Base-by-base conservation (phyloP, 2,888 invertebrate genomes). In the Andrena chrysosceles region DNA sequence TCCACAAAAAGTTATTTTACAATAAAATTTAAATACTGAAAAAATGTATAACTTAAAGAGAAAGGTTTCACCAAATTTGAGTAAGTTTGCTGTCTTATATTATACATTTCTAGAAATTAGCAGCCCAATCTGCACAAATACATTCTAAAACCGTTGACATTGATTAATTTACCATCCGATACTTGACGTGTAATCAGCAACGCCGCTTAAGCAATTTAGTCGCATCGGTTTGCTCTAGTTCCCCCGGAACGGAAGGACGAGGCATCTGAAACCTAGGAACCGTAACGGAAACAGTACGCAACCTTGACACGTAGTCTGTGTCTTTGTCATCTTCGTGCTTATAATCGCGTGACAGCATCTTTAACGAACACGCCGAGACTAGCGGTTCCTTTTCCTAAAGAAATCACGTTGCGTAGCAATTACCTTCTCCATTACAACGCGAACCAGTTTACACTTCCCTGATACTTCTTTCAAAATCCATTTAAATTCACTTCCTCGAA, bases 251-350 rank as follows among this genome's bases (percentile, higher is more conserved):
- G 84, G 87, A 88, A 85, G 76, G 77, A 81, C 74, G 35, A 60
- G 76, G 81, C 79, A 77, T 79, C 63, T 59, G 81, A 69, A 84
- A 77, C 77, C 70, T 77, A 85, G 88, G 85, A 88, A 88, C 85
- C 83, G 88, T 88, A 83, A 85, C 85, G 79, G 81, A 87, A 84
- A 87, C 85, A 84, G 80, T 82, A 71, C 62, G 84, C 84, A 87
- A 84, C 88, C 88, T 88, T 87, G 88, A 87, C 88, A 88, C 84
- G 81, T 77, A 76, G 86, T 52, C 66, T 52, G 62, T 64, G 72
- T 60, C 79, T 81, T 73, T 81, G 82, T 84, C 85, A 70, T 82
- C 83, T 66, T 49, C 70, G 72, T 74, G 84, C 6, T 77, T 72
- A 79, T 67, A 56, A 81, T 84, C 70, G 59, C 79, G 63, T 74